Evolutionary conservation across 2,888 invertebrate genomes (phyloP), one percentile per base, ranked within the genome.

Genomic region (Anticlea derivata): DNA sequence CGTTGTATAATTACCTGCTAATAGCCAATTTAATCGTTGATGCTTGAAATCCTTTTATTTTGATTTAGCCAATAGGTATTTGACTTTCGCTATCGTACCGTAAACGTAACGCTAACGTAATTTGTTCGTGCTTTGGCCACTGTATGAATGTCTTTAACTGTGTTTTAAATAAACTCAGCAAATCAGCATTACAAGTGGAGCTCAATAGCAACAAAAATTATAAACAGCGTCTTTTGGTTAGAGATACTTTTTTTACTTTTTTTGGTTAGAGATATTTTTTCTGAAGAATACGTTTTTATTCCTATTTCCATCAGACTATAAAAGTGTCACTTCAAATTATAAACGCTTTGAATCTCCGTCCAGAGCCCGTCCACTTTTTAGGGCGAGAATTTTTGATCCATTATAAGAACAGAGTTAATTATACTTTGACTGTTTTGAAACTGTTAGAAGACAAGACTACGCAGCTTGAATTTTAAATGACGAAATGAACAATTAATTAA

Each of bases 311-410:
- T 70, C 68, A 60, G 67, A 66, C 77, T 83, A 85, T 76, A 73
- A 77, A 82, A 74, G 63, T 83, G 84, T 81, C 86, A 80, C 75
- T 80, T 77, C 70, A 79, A 80, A 86, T 87, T 85, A 80, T 75
- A 74, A 73, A 75, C 71, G 78, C 69, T 76, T 77, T 78, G 72
- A 70, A 72, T 77, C 70, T 78, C 57, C 53, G 66, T 66, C 65
- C 61, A 61, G 66, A 76, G 78, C 73, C 76, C 70, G 61, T 78
- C 72, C 74, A 60, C 55, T 71, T 72, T 72, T 68, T 66, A 55
- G 61, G 58, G 58, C 60, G 61, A 41, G 50, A 48, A 55, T 33
- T 52, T 20, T 35, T 44, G 10, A 20, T 35, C 23, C 22, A 29
- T 33, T 43, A 30, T 26, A n/a, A n/a, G 37, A 33, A 33, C 7